These are phyloP conservation scores for Melanotaenia pygmaea DNA, from an alignment of 2,797 vertebrate species.

Conservation along the genomic window DNA sequence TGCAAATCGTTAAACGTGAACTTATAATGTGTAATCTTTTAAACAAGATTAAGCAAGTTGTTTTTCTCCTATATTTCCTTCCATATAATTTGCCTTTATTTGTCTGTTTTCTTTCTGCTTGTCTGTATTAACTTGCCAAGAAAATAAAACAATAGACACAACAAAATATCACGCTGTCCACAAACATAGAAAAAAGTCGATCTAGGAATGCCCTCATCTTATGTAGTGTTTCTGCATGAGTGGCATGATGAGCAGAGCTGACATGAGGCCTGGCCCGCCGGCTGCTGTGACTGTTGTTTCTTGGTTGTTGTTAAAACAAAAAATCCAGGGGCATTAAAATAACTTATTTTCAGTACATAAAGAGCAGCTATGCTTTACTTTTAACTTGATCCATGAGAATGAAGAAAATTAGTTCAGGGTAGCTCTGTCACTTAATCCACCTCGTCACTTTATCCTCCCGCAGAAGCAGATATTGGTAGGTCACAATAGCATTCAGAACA, in stretches of 20 bases:
- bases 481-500: conserved; percentile 66
- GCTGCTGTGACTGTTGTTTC: conserved; percentile 11
- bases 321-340: conserved; percentile 11
- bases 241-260: conserved; percentile 36
- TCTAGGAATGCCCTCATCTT: conserved; percentile 65
- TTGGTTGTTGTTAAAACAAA: conserved; percentile 1
- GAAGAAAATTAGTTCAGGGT: conserved; percentile 53
- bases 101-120: conserved; percentile 11
- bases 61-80: not conserved
- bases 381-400: conserved; percentile 47
- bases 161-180: conserved; percentile 56
- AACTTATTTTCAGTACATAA: not conserved
- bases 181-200: conserved; percentile 46
- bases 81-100: conserved; percentile 14
- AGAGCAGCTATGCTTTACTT: conserved; percentile 31
- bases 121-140: conserved; percentile 31
- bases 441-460: conserved; percentile 11
- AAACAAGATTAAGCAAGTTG: not conserved
- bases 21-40: not conserved
- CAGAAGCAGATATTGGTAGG: conserved; percentile 34
- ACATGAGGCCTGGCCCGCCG: conserved; percentile 62
- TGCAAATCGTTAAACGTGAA: not conserved
- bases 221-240: conserved; percentile 50
- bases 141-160: conserved; percentile 65
- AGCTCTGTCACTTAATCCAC: conserved; percentile 68